These are phyloP conservation scores for Caenorhabditis virilis DNA, from an alignment of 2,888 invertebrate species.

Conservation along the genomic window DNA sequence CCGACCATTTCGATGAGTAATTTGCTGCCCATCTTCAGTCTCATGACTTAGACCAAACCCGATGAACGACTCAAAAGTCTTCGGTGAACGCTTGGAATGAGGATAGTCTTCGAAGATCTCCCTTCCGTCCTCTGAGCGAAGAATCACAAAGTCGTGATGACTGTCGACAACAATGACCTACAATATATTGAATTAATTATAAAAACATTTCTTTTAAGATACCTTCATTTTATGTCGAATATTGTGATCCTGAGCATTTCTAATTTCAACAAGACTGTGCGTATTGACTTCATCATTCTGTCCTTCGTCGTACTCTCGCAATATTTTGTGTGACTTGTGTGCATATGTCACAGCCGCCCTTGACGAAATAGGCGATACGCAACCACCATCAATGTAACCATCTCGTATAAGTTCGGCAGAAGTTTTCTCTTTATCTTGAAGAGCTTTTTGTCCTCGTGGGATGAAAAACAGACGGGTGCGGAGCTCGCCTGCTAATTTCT, in stretches of 20 bases:
- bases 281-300: constrained; percentile 16
- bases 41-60: constrained; percentile 16
- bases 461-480: constrained; percentile 16
- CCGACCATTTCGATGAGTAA: constrained; percentile 17
- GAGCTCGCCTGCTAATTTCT: constrained; percentile 18
- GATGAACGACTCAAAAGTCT: constrained; percentile 15
- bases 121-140: constrained; percentile 15
- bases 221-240: constrained; percentile 23
- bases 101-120: constrained; percentile 21
- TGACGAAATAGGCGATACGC: constrained; percentile 16
- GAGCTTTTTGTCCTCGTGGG: constrained; percentile 22
- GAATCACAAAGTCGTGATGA: constrained; percentile 22
- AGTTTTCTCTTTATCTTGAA: constrained; percentile 16
- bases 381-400: constrained; percentile 13
- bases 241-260: constrained; percentile 10
- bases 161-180: constrained; percentile 27
- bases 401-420: constrained; percentile 14
- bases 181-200: constrained; percentile 24
- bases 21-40: constrained; percentile 12
- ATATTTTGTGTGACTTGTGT: constrained; percentile 13
- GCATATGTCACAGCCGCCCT: constrained; percentile 19
- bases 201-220: constrained; percentile 14
- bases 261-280: constrained; percentile 20
- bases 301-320: constrained; percentile 16
- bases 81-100: constrained; percentile 9